These are phyloP conservation scores for Cygnus atratus DNA, from an alignment of 2,113 vertebrate genomes.

Conservation along the genomic window DNA sequence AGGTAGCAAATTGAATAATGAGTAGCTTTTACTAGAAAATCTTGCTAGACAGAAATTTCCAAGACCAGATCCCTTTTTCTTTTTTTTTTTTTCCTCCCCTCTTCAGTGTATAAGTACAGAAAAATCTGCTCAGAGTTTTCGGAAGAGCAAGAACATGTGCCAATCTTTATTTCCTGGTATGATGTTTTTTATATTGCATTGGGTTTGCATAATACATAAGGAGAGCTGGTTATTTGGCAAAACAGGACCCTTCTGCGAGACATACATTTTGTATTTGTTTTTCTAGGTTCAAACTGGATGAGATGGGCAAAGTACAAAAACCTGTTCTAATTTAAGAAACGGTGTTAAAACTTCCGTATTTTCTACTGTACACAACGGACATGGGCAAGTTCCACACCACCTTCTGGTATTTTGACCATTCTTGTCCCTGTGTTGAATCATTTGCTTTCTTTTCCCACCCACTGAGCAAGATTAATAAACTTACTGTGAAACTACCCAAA, in stretches of 20 bases:
- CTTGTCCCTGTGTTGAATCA: background rate
- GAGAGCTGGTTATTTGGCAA: background rate
- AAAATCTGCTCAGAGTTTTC: background rate
- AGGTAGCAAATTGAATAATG: background rate
- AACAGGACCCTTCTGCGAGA: background rate
- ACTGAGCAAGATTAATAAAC: background rate
- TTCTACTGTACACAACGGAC: background rate
- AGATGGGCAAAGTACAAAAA: background rate
- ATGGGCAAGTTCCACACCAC: background rate
- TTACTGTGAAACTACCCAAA: background rate
- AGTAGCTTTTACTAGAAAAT: constrained; percentile 3
- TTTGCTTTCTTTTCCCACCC: background rate
- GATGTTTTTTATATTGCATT: background rate
- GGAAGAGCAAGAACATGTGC: background rate
- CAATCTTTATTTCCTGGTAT: background rate
- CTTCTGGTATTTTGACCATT: background rate
- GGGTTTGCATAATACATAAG: background rate
- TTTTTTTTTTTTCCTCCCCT: background rate
- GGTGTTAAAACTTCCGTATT: background rate
- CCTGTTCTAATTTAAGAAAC: background rate
- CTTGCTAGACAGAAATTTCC: background rate
- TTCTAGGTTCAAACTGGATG: background rate
- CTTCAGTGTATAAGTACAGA: background rate
- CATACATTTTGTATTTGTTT: background rate
- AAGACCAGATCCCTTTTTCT: background rate